Evolutionary conservation across 1,140 invertebrate species (phyloP), one percentile per base, ranked within the genome.

Genomic region (Musca domestica): DNA sequence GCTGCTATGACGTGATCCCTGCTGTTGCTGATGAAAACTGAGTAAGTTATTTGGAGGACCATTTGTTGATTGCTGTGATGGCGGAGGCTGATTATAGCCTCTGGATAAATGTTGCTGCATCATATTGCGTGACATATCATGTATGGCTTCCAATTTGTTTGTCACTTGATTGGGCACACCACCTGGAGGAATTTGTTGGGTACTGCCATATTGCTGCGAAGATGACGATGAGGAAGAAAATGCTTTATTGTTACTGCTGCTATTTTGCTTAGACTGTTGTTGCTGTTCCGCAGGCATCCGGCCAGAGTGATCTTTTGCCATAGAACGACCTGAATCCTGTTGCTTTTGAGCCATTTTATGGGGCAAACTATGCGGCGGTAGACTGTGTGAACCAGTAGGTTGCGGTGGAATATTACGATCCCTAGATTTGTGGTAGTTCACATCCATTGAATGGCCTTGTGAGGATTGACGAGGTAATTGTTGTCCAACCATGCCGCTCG

Each of bases 371-470:
- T 64, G 30, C 19, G 52, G 25, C 12, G 30, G 51, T 19, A 58
- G 48, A 12, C 54, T 51, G 20, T 65, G 27, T 2, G 34, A 30
- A 12, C 27, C 22, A 14, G 52, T 25, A 25, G 49, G 63, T 2
- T 49, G 54, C 6, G 63, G 46, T 34, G 61, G 17, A 27, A 68
- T 15, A 15, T 34, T 52, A 20, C 61, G 63, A 27, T 69, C 67
- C 3, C 67, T 49, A n/a, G 63, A 48, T 52, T 69, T 69, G 20
- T 69, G 67, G 56, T 69, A 69, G 41, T 69, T 69, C 22, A 64
- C 69, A 56, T 64, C 61, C 47, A 65, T 34, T 25, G 51, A 41
- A 34, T 68, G 70, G 14, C 64, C 23, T 34, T 49, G 64, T 19
- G 46, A 48, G 22, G 64, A 34, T 22, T 69, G 68, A 6, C 66